Evolutionary conservation across 2,797 vertebrate species (phyloP).

Genomic region (Luscinia megarhynchos): DNA sequence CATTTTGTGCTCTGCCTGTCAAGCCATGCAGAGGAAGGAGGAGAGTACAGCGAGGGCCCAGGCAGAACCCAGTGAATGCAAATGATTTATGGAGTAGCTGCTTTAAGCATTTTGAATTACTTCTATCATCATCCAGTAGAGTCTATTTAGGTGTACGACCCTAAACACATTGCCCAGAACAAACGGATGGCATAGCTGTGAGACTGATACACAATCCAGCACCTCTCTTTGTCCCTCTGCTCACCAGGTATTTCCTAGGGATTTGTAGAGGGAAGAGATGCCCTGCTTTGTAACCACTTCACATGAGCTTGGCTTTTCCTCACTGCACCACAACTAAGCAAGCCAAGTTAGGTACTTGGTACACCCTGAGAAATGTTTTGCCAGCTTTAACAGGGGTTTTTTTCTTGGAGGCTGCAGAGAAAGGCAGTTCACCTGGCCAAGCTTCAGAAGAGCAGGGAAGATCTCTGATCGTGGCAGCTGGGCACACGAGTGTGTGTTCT

Average conservation of each 20-base stretch:
- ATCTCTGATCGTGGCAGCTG: neutral
- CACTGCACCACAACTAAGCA: neutral
- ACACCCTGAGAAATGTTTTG: neutral
- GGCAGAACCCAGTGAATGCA: conserved; percentile 28
- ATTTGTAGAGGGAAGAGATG: neutral
- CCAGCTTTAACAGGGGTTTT: neutral
- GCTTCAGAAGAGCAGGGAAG: neutral
- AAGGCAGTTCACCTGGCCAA: neutral
- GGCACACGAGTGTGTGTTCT: neutral
- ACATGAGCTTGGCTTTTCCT: neutral
- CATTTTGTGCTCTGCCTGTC: conserved; percentile 11
- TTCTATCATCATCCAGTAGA: neutral
- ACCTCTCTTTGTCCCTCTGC: neutral
- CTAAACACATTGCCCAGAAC: neutral
- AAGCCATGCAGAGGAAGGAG: neutral
- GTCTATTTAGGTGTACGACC: neutral
- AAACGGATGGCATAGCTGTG: neutral
- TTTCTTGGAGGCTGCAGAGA: neutral
- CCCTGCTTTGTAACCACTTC: neutral
- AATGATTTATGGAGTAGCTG: conserved; percentile 42
- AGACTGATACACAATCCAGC: neutral
- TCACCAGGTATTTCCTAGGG: neutral
- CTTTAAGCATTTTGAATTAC: conserved; percentile 38
- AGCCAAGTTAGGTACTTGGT: neutral
- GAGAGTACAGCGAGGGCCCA: neutral